Evolutionary conservation across 2,888 invertebrate genomes (phyloP).

Genomic region (Gortyna flavago): DNA sequence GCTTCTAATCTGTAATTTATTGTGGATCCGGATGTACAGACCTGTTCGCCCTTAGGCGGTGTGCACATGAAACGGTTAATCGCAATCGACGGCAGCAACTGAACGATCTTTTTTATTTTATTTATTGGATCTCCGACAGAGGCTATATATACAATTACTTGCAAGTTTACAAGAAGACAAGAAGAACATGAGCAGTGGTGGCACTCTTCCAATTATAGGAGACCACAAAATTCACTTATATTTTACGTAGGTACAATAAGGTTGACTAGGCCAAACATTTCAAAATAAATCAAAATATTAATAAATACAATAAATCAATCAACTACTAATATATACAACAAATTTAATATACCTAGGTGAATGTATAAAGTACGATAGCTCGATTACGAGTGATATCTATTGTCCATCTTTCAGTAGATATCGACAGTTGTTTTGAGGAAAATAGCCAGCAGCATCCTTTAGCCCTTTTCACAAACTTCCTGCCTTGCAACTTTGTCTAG

Average conservation of each 20-base stretch:
- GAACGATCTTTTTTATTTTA: not conserved
- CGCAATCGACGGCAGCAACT: conserved; percentile 9
- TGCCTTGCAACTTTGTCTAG: not conserved
- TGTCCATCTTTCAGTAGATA: not conserved
- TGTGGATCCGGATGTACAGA: conserved; percentile 57
- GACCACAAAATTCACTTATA: too few relatives aligned
- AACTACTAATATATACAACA: not conserved
- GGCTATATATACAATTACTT: not conserved
- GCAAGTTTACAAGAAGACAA: not conserved
- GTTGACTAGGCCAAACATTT: too few relatives aligned
- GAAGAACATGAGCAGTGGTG: too few relatives aligned
- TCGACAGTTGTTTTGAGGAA: not conserved
- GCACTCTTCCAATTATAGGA: too few relatives aligned
- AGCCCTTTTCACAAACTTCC: not conserved
- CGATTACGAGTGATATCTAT: not conserved
- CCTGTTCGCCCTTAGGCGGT: conserved; percentile 47
- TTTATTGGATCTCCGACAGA: not conserved
- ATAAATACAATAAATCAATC: too few relatives aligned
- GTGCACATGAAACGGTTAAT: conserved; percentile 30
- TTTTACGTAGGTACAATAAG: too few relatives aligned
- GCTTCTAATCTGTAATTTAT: conserved; percentile 68
- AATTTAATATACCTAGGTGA: too few relatives aligned
- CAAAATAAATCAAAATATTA: not conserved
- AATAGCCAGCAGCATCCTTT: not conserved
- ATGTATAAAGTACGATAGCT: too few relatives aligned